A percentile compares a stretch with the other conserved stretches of the same genome.
These are phyloP conservation scores for Ciconia nigra DNA, from an alignment of 2,797 vertebrate species.

Conservation along the genomic window DNA sequence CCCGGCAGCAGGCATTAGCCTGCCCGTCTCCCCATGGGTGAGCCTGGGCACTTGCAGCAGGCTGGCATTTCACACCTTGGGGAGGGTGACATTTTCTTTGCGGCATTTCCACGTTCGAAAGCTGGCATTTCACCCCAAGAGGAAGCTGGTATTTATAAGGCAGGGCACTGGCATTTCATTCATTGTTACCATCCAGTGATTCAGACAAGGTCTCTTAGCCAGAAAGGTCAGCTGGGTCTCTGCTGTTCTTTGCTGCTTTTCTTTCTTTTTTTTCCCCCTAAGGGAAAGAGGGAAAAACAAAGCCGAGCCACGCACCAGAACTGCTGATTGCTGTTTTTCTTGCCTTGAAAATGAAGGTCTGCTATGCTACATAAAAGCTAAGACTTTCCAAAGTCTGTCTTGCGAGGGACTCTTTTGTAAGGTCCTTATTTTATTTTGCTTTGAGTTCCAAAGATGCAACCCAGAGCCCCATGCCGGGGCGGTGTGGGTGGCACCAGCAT, in stretches of 20 bases:
- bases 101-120: slow-evolving; percentile 21
- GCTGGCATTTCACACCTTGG: slow-evolving; percentile 60
- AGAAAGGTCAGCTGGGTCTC: slow-evolving; percentile 60
- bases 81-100: slow-evolving; percentile 64
- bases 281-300: background rate
- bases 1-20: background rate
- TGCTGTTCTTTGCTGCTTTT: slow-evolving; percentile 41
- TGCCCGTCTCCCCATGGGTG: background rate
- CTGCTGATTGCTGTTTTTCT: background rate
- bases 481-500: accelerated
- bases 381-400: background rate
- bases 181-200: slow-evolving; percentile 64
- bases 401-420: background rate
- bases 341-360: background rate
- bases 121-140: slow-evolving; percentile 63
- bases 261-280: background rate
- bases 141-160: slow-evolving; percentile 64
- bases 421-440: background rate
- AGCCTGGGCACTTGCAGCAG: background rate
- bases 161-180: slow-evolving; percentile 68
- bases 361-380: background rate
- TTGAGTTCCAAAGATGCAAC: background rate
- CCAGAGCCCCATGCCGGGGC: background rate
- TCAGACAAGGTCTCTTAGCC: slow-evolving; percentile 60
- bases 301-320: background rate